Evolutionary conservation across 92 coral and sea anemone genomes (phyloP), one percentile per base, ranked within the genome.

Genomic region (Epizoanthus ramosus): DNA sequence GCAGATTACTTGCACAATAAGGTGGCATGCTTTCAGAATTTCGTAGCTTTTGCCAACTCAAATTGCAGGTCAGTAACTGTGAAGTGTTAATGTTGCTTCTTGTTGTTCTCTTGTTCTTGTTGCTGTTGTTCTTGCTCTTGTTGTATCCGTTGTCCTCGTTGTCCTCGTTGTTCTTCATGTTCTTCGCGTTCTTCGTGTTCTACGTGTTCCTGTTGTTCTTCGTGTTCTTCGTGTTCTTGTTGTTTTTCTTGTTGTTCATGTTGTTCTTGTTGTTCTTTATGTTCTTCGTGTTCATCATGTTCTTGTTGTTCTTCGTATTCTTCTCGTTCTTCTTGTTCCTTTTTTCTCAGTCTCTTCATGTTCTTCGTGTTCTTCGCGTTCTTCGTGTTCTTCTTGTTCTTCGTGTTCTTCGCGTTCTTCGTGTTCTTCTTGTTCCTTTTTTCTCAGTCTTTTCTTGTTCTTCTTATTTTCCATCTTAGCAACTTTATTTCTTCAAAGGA

Each of bases 31-130:
- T 83, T 87, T 88, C 90, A 88, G 53, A 85, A 92, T 41, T 79
- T 79, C 60, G 89, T 97, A 15, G 99, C 92, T 8, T 73, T 95
- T 68, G 98, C 99, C 16, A 94, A 80, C 86, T 86, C 98, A 17
- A 59, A 41, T 16, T 57, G 70, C 63, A 87, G 82, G 82, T 77
- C 8, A 14, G 58, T 33, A 41, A 6, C 18, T 25, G 72, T 12
- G 41, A 16, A 31, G 47, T 67, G 13, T 67, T 14, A 4, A 16
- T 16, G 35, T 33, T 43, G 13, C 47, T 33, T 67, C 50, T 15
- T 31, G 8, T 14, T 67, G 3, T 23, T 21, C 17, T 67, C 9
- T 33, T 63, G 14, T 33, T 47, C 53, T 47, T 16, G 21, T 17
- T 18, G 8, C 0, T n/a, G 31, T 63, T 63, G 17, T 63, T 28